Conservation (phyloP, 1,140 invertebrate genomes). For the Hyposmocoma kahamanoa region DNA sequence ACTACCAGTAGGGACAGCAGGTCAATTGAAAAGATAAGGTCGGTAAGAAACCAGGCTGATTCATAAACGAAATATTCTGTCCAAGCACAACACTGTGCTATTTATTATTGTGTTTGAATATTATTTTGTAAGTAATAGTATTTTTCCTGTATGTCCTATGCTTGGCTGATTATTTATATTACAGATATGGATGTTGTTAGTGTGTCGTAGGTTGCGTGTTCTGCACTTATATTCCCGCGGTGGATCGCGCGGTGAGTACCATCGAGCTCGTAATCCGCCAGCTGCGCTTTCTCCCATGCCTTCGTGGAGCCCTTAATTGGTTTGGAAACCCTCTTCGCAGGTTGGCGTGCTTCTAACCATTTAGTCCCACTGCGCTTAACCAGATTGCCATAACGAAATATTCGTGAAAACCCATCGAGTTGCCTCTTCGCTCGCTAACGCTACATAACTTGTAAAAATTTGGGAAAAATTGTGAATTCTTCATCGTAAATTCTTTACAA, state of each 20-base stretch:
- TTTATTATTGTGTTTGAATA: too few relatives aligned
- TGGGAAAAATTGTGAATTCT: conserved; percentile 24
- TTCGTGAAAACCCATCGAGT: conserved; percentile 57
- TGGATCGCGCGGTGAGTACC: conserved; percentile 53
- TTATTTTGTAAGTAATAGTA: too few relatives aligned
- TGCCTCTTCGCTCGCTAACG: conserved; percentile 32
- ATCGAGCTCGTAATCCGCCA: conserved; percentile 66
- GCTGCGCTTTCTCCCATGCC: conserved; percentile 58
- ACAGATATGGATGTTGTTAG: conserved; percentile 15
- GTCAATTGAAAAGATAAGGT: too few relatives aligned
- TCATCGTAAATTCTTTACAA: conserved; percentile 37
- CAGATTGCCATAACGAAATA: conserved; percentile 66
- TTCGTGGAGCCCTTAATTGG: conserved; percentile 69
- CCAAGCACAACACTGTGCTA: too few relatives aligned
- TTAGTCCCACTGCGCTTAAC: conserved; percentile 62
- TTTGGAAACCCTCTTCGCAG: conserved; percentile 67
- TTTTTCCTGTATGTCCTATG: too few relatives aligned
- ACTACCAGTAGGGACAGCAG: too few relatives aligned
- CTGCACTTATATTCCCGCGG: conserved; percentile 45
- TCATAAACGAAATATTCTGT: too few relatives aligned
- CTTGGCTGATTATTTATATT: too few relatives aligned
- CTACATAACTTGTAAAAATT: conserved; percentile 27
- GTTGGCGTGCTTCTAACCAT: conserved; percentile 55
- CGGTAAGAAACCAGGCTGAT: too few relatives aligned
- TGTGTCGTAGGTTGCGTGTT: conserved; percentile 41